phyloP scores from a whole-genome alignment of 2,113 vertebrate species.

The Bufo bufo region DNA sequence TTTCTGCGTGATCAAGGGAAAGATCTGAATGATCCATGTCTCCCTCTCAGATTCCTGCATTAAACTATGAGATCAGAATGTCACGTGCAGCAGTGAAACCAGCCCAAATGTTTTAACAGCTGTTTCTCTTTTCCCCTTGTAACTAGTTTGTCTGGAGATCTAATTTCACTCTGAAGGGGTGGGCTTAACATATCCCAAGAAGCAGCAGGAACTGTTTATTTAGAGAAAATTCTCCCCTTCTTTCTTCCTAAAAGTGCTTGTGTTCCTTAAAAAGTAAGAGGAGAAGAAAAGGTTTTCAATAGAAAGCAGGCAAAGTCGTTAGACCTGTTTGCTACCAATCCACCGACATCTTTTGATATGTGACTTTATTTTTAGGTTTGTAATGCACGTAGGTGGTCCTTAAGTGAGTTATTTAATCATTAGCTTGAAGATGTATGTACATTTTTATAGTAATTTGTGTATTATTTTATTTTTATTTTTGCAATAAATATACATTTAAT shows the following conservation, averaged over 20 bases:
- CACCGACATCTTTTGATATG: background rate
- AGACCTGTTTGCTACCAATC: background rate
- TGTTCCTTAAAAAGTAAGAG: constrained; percentile 57
- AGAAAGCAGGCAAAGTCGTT: constrained; percentile 36
- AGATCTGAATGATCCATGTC: constrained; percentile 47
- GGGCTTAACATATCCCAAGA: constrained; percentile 66
- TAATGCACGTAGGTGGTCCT: background rate
- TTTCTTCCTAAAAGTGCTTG: constrained; percentile 56
- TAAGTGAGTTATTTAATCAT: background rate
- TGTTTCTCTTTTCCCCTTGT: constrained; percentile 76
- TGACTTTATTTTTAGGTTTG: background rate
- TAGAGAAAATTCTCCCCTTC: constrained; percentile 64
- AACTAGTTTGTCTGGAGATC: constrained; percentile 76
- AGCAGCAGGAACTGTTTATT: constrained; percentile 74
- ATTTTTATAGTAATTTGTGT: background rate
- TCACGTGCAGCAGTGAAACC: constrained; percentile 55
- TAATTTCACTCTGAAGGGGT: constrained; percentile 76
- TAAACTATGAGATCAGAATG: constrained; percentile 53
- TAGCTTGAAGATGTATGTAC: background rate
- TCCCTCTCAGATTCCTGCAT: constrained; percentile 16
- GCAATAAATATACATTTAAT: background rate
- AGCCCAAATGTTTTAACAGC: constrained; percentile 88
- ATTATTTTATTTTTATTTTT: background rate
- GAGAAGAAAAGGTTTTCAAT: constrained; percentile 49
- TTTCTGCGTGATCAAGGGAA: constrained; percentile 55